Conservation (phyloP, 2,888 invertebrate species). For the Cyrtodaria siliqua region DNA sequence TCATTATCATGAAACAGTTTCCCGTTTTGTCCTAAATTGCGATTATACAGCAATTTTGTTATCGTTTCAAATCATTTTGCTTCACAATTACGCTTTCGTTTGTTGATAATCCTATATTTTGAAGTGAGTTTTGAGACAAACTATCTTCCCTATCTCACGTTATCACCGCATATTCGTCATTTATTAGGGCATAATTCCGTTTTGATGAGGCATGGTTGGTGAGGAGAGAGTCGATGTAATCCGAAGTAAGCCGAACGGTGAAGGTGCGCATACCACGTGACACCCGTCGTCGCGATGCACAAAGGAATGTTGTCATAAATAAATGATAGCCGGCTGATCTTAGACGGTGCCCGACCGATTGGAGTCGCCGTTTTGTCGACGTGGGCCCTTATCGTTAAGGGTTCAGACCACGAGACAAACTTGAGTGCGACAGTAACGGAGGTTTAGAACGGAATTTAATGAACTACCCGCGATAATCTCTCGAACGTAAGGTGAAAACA, state of each 20-base stretch:
- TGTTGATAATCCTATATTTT: conserved; percentile 31
- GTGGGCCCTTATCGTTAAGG: conserved; percentile 51
- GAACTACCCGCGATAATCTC: conserved; percentile 48
- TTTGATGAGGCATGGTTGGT: conserved; percentile 50
- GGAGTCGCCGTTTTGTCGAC: conserved; percentile 61
- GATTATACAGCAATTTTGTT: conserved; percentile 22
- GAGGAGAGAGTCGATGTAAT: conserved; percentile 45
- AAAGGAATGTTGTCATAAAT: conserved; percentile 56
- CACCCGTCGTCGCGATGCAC: conserved; percentile 43
- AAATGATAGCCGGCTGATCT: conserved; percentile 54
- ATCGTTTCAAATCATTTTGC: conserved; percentile 10
- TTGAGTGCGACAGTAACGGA: conserved; percentile 50
- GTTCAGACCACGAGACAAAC: conserved; percentile 46
- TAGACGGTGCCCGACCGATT: conserved; percentile 49
- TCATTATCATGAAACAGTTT: background rate
- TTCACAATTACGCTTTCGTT: conserved; percentile 38
- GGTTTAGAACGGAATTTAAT: conserved; percentile 55
- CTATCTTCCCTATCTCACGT: conserved; percentile 47
- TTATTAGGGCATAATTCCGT: conserved; percentile 62
- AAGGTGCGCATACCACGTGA: conserved; percentile 53
- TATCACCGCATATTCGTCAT: conserved; percentile 50
- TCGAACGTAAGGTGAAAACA: conserved; percentile 32
- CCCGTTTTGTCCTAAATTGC: conserved; percentile 33
- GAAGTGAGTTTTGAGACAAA: conserved; percentile 16
- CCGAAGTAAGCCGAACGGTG: conserved; percentile 44